These are phyloP conservation scores for Neomicropteryx cornuta DNA, from an alignment of 1,140 invertebrate species.

Conservation along the genomic window DNA sequence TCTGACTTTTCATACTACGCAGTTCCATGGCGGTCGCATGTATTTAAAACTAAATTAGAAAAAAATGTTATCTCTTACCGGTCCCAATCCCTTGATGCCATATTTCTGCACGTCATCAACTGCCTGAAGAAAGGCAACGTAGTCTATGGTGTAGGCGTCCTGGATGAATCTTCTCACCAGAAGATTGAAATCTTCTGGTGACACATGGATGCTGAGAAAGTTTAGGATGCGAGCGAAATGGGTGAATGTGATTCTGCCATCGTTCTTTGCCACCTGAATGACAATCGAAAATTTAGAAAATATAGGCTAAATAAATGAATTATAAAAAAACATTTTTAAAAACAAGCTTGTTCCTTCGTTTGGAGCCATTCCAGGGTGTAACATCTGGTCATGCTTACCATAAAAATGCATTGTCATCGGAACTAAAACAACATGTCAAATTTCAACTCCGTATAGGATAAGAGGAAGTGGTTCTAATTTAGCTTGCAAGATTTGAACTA, in stretches of 20 bases:
- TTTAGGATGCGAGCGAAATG: slow-evolving; percentile 59
- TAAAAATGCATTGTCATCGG: too few relatives aligned
- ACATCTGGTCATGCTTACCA: too few relatives aligned
- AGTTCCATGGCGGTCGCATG: too few relatives aligned
- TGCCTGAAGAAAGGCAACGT: slow-evolving; percentile 48
- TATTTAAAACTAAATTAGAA: slow-evolving; percentile 4
- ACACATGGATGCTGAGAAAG: slow-evolving; percentile 50
- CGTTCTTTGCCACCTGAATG: slow-evolving; percentile 53
- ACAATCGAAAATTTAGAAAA: slow-evolving; percentile 4
- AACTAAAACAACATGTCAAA: too few relatives aligned
- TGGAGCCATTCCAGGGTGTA: too few relatives aligned
- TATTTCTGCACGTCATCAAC: slow-evolving; percentile 46
- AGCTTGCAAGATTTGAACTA: too few relatives aligned
- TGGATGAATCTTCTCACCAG: slow-evolving; percentile 56
- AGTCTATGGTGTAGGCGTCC: slow-evolving; percentile 58
- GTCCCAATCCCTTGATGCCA: slow-evolving; percentile 41
- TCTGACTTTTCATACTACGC: too few relatives aligned
- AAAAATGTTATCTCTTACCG: slow-evolving; percentile 24
- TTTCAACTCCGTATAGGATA: too few relatives aligned
- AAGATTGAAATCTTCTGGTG: slow-evolving; percentile 52
- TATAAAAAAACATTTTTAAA: too few relatives aligned
- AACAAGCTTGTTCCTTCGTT: too few relatives aligned
- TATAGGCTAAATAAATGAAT: too few relatives aligned
- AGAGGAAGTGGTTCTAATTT: too few relatives aligned
- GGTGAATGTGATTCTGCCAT: slow-evolving; percentile 53